A percentile compares a stretch with the other conserved stretches of the same genome.
phyloP scores from a whole-genome alignment of 2,888 invertebrate genomes.

The Gerris lacustris region DNA sequence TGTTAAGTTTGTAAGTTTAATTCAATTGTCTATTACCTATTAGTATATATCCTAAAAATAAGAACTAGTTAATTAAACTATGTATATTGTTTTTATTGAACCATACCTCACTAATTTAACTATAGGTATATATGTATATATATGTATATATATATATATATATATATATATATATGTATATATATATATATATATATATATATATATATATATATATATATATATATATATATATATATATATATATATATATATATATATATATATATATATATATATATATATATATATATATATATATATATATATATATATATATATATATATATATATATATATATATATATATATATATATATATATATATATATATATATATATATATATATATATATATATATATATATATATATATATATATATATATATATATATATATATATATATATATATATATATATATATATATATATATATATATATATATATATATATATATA shows the following conservation, averaged over 20 bases:
- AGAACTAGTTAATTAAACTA: no score
- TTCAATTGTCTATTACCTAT: no score
- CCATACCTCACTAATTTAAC: no score
- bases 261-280: conserved; percentile 1
- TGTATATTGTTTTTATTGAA: no score
- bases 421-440: not conserved
- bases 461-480: not conserved
- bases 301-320: not conserved
- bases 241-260: no score
- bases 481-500: not conserved
- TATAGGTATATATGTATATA: not conserved
- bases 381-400: conserved; percentile 1
- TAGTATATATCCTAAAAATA: no score
- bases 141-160: not conserved
- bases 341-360: not conserved
- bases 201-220: conserved; percentile 1
- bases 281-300: not conserved
- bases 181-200: not conserved
- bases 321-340: conserved; percentile 1
- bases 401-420: not conserved
- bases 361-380: not conserved
- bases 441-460: conserved; percentile 1
- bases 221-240: not conserved
- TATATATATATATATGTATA: not conserved
- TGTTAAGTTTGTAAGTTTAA: no score